phyloP scores from a whole-genome alignment of 2,888 invertebrate species.

The Pristionchus japonicus region DNA sequence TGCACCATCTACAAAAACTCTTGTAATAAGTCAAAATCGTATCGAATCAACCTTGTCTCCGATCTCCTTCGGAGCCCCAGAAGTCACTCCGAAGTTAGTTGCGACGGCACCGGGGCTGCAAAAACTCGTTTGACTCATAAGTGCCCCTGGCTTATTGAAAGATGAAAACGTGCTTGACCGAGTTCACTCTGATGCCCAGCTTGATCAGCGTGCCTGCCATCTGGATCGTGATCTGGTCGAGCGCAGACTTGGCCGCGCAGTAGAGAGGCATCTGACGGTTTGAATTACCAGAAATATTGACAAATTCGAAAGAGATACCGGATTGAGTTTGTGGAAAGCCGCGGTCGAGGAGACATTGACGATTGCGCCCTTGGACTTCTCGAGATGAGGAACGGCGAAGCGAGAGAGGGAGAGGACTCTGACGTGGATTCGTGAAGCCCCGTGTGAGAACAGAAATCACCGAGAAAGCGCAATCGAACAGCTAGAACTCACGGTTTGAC shows the following conservation, averaged over 20 bases:
- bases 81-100: neutral
- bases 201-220: neutral
- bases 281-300: no score
- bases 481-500: neutral
- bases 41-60: neutral
- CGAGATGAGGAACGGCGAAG: neutral
- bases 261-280: neutral
- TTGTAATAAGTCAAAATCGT: neutral
- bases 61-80: neutral
- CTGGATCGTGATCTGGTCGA: neutral
- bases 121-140: neutral
- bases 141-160: no score
- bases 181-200: slow-evolving; percentile 9
- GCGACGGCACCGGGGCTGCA: neutral
- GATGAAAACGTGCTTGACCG: neutral
- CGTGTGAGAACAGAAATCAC: neutral
- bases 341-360: neutral
- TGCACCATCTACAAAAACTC: neutral
- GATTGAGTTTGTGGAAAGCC: neutral
- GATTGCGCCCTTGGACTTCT: neutral
- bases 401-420: neutral
- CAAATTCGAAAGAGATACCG: no score
- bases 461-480: neutral
- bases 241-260: neutral
- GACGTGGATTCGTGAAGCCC: neutral